These are phyloP conservation scores for Pollenia labialis DNA, from an alignment of 2,888 invertebrate species.

Conservation along the genomic window DNA sequence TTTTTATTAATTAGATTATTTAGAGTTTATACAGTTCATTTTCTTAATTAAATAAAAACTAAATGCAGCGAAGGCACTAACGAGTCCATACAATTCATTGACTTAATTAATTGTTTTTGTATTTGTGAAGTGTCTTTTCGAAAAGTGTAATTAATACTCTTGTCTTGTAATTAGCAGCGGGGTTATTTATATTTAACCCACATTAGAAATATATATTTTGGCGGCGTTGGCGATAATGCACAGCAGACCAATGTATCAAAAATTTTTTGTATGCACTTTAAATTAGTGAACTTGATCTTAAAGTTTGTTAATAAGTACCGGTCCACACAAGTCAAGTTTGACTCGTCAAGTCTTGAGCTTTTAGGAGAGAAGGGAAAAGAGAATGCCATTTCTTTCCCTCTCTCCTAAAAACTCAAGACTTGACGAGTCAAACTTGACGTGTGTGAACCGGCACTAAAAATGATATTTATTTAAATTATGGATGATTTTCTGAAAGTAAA, in stretches of 20 bases:
- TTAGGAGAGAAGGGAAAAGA: too few species aligned
- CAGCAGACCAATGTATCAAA: background rate
- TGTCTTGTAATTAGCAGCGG: conserved; percentile 11
- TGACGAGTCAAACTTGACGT: too few species aligned
- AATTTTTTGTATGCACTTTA: conserved; percentile 10
- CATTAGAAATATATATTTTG: background rate
- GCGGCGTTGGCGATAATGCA: background rate
- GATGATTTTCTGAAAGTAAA: too few species aligned
- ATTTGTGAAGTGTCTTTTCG: background rate
- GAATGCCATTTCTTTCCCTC: too few species aligned
- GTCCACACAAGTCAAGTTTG: too few species aligned
- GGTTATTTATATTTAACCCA: conserved; percentile 28
- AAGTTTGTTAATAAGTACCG: conserved; percentile 17
- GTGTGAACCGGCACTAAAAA: too few species aligned
- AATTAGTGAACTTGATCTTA: conserved; percentile 19
- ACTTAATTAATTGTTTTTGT: background rate
- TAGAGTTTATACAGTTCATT: background rate
- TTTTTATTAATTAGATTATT: background rate
- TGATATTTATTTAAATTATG: background rate
- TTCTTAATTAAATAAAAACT: too few species aligned
- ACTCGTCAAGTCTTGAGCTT: too few species aligned
- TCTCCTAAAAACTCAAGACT: too few species aligned
- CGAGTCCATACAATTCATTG: background rate
- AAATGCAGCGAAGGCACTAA: background rate
- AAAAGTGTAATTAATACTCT: background rate